Base-by-base conservation (phyloP, 2,888 invertebrate genomes). In the Malachius bipustulatus region DNA sequence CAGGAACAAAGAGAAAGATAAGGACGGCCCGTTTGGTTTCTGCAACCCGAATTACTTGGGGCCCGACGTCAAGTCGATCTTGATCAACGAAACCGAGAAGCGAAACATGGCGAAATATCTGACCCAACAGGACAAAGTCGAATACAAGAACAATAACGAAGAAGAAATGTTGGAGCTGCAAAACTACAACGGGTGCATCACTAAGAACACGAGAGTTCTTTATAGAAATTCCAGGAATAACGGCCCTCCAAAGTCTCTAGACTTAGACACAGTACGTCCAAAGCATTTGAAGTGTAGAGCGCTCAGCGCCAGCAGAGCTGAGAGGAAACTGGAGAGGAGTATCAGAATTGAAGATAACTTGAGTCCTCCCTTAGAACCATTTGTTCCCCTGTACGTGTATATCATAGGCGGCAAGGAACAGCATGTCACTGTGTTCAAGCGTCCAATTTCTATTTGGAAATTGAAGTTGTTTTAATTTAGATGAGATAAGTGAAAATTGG, bases 331-430 rank as follows among this genome's bases (percentile, higher is more conserved):
- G 11, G 61, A 62, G 31, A 50, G 47, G 31, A 47, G 47, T 28
- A 4, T 9, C 4, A 32, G 27, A 29, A 29, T 34, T 26, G 40
- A 37, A 30, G 39, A 37, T 37, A 24, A 36, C 43, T 36, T 37
- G 39, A 14, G 48, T 50, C 30, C 51, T 54, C 32, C 46, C 3
- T 51, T 61, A 2, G 69, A 69, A 9, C 62, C 63, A 4, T 65
- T 64, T 13, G 63, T 71, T 24, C 69, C 70, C 1, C 57, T 75
- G 26, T 75, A 73, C 49, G 69, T 81, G 41, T 81, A 77, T 51
- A 56, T 88, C 37, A 71, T 83, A 39, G 87, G 87, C 1, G 88
- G 88, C 0, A 76, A 77, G 49, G 85, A 87, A 57, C 76, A 79
- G 32, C 81, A 82, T 48, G 74, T 78, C 2, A 82, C 82, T 10